Evolutionary conservation across 23 tunicate species (phyloP).

Genomic region (Halocynthia roretzi): DNA sequence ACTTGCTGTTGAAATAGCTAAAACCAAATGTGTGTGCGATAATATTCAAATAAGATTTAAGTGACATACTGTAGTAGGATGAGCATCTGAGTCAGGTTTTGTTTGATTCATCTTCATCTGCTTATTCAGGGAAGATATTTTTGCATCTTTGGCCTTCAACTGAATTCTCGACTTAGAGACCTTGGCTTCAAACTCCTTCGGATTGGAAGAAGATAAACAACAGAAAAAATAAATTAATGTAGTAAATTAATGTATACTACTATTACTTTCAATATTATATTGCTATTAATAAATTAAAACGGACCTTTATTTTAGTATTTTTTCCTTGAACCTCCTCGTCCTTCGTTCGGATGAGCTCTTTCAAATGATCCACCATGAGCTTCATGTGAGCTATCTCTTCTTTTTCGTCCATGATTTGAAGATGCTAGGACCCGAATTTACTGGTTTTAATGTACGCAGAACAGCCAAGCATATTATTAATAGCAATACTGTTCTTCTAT

Average conservation of each 20-base stretch:
- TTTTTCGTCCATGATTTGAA: constrained; percentile 1
- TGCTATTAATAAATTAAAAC: too few relatives aligned
- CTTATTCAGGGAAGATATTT: constrained; percentile 41
- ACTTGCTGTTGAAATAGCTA: too few relatives aligned
- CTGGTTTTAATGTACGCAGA: too few relatives aligned
- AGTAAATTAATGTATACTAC: neutral
- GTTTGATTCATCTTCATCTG: constrained; percentile 14
- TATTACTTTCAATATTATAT: too few relatives aligned
- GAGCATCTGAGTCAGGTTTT: neutral
- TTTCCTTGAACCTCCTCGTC: constrained; percentile 71
- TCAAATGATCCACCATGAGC: constrained; percentile 49
- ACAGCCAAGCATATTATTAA: too few relatives aligned
- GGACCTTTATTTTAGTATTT: constrained; percentile 47
- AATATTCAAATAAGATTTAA: too few relatives aligned
- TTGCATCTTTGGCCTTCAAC: constrained; percentile 79
- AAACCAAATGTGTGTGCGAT: too few relatives aligned
- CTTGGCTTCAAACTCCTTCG: constrained; percentile 70
- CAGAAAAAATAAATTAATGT: too few relatives aligned
- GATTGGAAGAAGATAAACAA: neutral
- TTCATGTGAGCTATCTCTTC: constrained; percentile 40
- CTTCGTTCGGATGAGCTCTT: constrained; percentile 52
- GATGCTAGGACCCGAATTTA: too few relatives aligned
- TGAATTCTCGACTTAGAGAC: constrained; percentile 47
- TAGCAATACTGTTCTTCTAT: too few relatives aligned
- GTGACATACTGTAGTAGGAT: too few relatives aligned